These are phyloP conservation scores for Kryptolebias ocellatus DNA, from an alignment of 2,797 vertebrate species.

Conservation along the genomic window DNA sequence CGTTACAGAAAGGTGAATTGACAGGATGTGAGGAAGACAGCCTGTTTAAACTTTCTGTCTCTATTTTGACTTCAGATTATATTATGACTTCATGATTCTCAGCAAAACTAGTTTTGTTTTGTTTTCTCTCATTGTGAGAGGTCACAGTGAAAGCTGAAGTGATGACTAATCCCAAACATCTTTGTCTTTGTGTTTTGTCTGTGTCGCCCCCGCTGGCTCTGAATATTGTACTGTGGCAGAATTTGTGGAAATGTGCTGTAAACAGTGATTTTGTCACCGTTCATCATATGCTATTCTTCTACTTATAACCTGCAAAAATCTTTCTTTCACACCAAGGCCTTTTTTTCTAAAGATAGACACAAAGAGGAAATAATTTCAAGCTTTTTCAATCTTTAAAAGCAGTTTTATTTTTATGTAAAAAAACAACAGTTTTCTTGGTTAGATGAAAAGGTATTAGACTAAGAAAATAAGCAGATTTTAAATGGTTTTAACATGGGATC, in stretches of 20 bases:
- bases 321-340: too few species aligned
- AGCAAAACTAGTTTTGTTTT: background rate
- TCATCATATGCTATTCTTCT: background rate
- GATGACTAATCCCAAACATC: slow-evolving; percentile 8
- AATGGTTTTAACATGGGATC: too few species aligned
- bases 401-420: slow-evolving; percentile 20
- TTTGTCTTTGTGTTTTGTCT: slow-evolving; percentile 24
- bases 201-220: slow-evolving; percentile 5
- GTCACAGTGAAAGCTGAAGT: slow-evolving; percentile 25
- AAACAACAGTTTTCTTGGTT: background rate
- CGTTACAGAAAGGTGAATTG: background rate
- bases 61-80: slow-evolving; percentile 45
- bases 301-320: background rate
- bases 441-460: too few species aligned
- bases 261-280: background rate
- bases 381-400: slow-evolving; percentile 2
- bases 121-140: slow-evolving; percentile 8
- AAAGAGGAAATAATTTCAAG: slow-evolving; percentile 12
- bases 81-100: slow-evolving; percentile 35
- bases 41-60: background rate
- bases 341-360: slow-evolving; percentile 1
- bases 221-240: slow-evolving; percentile 17
- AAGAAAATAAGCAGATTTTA: too few species aligned
- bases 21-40: slow-evolving; percentile 11
- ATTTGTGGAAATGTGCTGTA: slow-evolving; percentile 1